Base-by-base conservation (phyloP, 2,113 vertebrate species). In the Atlantisia rogersi region DNA sequence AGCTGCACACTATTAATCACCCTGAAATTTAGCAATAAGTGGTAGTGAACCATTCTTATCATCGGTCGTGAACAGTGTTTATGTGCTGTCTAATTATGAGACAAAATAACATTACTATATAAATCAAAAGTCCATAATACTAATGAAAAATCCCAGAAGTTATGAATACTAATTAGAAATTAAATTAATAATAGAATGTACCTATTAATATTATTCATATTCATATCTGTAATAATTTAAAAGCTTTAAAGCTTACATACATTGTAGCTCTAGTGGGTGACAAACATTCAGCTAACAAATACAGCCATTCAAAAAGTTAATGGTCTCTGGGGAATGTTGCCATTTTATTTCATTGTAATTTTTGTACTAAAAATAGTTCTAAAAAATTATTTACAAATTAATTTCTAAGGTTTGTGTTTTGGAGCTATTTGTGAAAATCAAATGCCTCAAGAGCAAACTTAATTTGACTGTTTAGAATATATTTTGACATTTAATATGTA, bases 71-170 rank as follows among this genome's bases (percentile, higher is more conserved):
- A 95, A 31, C 14, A 93, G 50, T 48, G 39, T 84, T 94, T 76
- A 92, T 91, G 76, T 50, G 31, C 78, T 63, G 82, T 94, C 92
- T 68, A 64, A 86, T 95, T 94, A 93, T 55, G 55, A 94, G 31
- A 82, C 46, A 63, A 80, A 96, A 85, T 79, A 97, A 75, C 92
- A 83, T 71, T 76, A 84, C 82, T 82, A 91, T 84, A 93, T 79
- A 97, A 97, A 97, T 95, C 85, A 82, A 88, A 96, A 97, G 62
- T 82, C 48, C 90, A 97, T 95, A 90, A 90, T 89, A 70, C 31
- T 87, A 94, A 96, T 91, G 78, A 93, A 97, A 93, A 93, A 79
- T 50, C 14, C 9, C 10, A n/a, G 67, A 85, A 74, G 9, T 26
- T 74, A 94, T 95, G 73, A 94, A 95, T 96, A 96, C 85, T 88